These are phyloP conservation scores for Lepidurus apus DNA, from an alignment of 1,140 invertebrate species.

Conservation along the genomic window DNA sequence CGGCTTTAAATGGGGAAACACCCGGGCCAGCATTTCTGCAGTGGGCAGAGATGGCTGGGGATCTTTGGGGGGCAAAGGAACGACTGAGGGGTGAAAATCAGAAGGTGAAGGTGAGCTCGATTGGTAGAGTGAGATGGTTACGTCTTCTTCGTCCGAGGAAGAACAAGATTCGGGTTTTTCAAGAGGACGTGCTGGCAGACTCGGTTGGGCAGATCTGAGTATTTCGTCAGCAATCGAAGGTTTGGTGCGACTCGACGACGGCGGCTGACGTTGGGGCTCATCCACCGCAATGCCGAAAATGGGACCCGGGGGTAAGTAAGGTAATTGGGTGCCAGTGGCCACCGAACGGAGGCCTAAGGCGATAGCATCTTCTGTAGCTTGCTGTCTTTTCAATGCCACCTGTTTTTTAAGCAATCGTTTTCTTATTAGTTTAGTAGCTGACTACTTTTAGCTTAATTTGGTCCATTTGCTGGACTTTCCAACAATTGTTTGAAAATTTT, in stretches of 20 bases:
- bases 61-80: neutral
- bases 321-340: conserved; percentile 72
- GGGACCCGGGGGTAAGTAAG: conserved; percentile 79
- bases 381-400: conserved; percentile 94
- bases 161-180: neutral
- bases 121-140: neutral
- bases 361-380: conserved; percentile 94
- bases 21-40: conserved; percentile 72
- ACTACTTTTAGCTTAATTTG: too few relatives aligned
- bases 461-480: too few relatives aligned
- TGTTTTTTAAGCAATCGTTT: conserved; percentile 44
- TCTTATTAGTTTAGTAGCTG: neutral
- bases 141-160: neutral
- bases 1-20: conserved; percentile 78
- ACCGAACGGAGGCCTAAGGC: conserved; percentile 86
- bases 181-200: neutral
- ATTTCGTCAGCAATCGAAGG: neutral
- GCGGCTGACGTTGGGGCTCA: conserved; percentile 50
- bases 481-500: too few relatives aligned
- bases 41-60: conserved; percentile 51
- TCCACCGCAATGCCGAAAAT: conserved; percentile 63
- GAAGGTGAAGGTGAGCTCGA: neutral
- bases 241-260: neutral
- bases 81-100: neutral
- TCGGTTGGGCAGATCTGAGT: neutral